phyloP scores from a whole-genome alignment of 1,140 invertebrate species.

The Pseudomyrmex dendroicus region DNA sequence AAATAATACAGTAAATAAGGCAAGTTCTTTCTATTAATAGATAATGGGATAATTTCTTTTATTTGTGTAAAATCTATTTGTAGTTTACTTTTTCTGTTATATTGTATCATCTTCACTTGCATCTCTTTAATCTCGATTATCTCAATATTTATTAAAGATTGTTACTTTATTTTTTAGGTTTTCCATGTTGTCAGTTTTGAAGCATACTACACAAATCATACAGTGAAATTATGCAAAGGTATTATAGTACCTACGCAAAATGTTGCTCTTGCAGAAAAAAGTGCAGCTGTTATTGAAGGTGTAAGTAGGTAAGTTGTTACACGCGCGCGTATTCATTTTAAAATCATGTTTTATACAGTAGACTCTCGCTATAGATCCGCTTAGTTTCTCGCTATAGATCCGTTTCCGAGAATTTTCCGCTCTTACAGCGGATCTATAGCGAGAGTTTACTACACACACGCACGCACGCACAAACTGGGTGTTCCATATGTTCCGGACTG shows the following conservation, averaged over 20 bases:
- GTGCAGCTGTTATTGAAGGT: conserved; percentile 97
- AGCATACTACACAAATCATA: conserved; percentile 92
- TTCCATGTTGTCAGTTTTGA: conserved; percentile 97
- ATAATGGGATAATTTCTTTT: not conserved
- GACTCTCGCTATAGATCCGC: too few species aligned
- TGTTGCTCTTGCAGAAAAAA: conserved; percentile 95
- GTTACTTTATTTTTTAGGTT: conserved; percentile 85
- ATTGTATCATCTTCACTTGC: not conserved
- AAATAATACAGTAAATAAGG: conserved; percentile 97
- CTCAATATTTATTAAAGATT: not conserved
- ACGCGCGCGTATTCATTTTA: conserved; percentile 16
- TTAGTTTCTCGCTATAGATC: too few species aligned
- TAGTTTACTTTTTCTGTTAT: not conserved
- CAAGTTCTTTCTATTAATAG: conserved; percentile 74
- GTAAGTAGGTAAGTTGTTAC: conserved; percentile 86
- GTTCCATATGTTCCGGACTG: too few species aligned
- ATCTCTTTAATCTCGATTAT: not conserved
- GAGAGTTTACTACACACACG: too few species aligned
- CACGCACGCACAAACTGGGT: not conserved
- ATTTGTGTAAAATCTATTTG: not conserved
- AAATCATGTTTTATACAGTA: not conserved
- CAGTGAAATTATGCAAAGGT: conserved; percentile 92
- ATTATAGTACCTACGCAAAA: conserved; percentile 94
- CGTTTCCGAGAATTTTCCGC: too few species aligned
- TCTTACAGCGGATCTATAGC: too few species aligned